Conservation (phyloP, 1,140 invertebrate species). For the Formica exsecta region DNA sequence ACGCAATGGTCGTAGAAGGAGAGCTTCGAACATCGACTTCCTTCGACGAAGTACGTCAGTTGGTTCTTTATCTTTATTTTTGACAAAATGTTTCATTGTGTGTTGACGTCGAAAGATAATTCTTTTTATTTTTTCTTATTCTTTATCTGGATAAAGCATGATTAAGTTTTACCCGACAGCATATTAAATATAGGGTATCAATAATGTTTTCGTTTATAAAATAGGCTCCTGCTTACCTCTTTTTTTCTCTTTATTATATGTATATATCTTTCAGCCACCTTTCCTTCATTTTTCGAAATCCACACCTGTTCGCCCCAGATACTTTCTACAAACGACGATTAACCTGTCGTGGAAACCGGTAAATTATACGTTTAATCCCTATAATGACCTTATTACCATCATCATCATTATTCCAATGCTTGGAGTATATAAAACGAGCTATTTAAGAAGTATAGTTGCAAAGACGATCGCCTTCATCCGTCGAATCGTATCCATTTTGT, state of each 20-base stretch:
- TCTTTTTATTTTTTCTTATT: background rate
- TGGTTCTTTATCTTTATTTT: constrained; percentile 12
- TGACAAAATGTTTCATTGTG: background rate
- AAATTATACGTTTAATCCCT: constrained; percentile 58
- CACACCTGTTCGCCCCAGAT: constrained; percentile 9
- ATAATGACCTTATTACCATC: constrained; percentile 40
- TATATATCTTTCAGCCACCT: background rate
- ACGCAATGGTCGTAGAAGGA: background rate
- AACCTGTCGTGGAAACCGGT: constrained; percentile 36
- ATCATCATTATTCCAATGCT: constrained; percentile 16
- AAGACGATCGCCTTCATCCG: background rate
- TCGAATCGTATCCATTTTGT: background rate
- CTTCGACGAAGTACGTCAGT: background rate
- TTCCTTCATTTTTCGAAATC: background rate
- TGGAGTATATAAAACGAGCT: background rate
- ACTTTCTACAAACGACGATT: constrained; percentile 51
- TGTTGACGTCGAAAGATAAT: background rate
- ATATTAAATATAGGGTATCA: constrained; percentile 2
- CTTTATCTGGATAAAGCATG: background rate
- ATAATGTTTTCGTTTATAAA: background rate
- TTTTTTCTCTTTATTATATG: constrained; percentile 12
- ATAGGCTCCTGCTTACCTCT: background rate
- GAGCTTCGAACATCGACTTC: background rate
- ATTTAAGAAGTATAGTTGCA: background rate
- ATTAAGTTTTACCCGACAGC: background rate